Evolutionary conservation across 2,888 invertebrate species (phyloP), one percentile per base, ranked within the genome.

Genomic region (Leucozona laternaria): DNA sequence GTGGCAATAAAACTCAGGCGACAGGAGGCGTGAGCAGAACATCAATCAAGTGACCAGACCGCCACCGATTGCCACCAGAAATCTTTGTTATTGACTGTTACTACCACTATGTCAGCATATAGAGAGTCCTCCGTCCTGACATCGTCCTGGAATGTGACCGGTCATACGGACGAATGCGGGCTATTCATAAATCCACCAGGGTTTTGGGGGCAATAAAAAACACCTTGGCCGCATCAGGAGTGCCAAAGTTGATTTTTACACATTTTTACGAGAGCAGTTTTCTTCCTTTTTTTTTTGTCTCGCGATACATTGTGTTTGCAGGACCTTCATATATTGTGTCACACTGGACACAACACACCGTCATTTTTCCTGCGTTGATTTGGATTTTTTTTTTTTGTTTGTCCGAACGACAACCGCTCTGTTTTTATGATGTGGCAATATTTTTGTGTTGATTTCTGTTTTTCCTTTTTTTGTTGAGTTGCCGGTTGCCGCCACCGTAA

Each of bases 51-150:
- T 77, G 81, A 85, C 80, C 85, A 80, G 80, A 85, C 80, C 81
- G 85, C 85, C 81, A 81, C 85, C 85, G 81, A 85, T 85, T 85
- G 85, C 85, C 80, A 85, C 81, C 85, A 81, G 77, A 81, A 85
- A 81, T 85, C 85, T 85, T 85, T 85, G 81, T 80, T 73, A 85
- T 85, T 85, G 85, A 85, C 85, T 81, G 72, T 62, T 66, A 58
- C 75, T 73, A 50, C 80, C 70, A 76, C 70, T 60, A 53, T 80
- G 66, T 62, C 62, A 64, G 79, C 64, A 50, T 28, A 40, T 45
- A 50, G 53, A n/a, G 17, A 48, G 37, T 40, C 13, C 34, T 37
- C 34, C 10, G 34, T 66, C 22, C 37, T 31, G 8, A 31, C 6
- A 45, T 8, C 57, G 79, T 48, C 22, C 50, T 31, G 7, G 64